Percentiles rank a stretch among this genome's conserved stretches.
These are phyloP conservation scores for Drosophila borborema DNA, from an alignment of 2,888 invertebrate genomes.

Conservation along the genomic window DNA sequence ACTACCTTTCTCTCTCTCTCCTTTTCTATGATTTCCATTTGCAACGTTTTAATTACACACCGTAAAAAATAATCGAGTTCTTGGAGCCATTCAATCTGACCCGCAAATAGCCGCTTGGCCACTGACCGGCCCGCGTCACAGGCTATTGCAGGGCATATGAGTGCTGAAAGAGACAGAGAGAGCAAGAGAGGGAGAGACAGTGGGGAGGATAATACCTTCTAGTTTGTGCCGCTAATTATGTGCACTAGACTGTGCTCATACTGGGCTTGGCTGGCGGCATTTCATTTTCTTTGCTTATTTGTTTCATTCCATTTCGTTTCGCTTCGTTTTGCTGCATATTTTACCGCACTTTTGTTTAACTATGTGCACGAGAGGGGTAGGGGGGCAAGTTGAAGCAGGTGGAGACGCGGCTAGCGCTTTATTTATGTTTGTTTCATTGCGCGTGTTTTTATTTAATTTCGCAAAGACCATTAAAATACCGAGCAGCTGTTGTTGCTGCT, in stretches of 20 bases:
- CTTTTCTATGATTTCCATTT: slow-evolving; percentile 13
- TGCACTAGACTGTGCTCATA: slow-evolving; percentile 73
- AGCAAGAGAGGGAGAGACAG: background rate
- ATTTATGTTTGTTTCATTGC: slow-evolving; percentile 66
- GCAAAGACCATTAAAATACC: slow-evolving; percentile 60
- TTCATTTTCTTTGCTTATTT: slow-evolving; percentile 52
- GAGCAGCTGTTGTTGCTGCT: slow-evolving; percentile 38
- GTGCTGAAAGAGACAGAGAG: background rate
- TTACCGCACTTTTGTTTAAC: slow-evolving; percentile 42
- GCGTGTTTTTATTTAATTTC: slow-evolving; percentile 79
- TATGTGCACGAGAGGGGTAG: background rate
- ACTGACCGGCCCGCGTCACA: slow-evolving; percentile 54
- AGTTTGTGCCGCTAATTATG: slow-evolving; percentile 64
- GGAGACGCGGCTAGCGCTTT: slow-evolving; percentile 34
- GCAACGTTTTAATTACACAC: slow-evolving; percentile 63
- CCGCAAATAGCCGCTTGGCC: slow-evolving; percentile 56
- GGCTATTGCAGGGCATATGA: background rate
- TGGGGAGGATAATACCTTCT: slow-evolving; percentile 22
- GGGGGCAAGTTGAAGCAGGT: too few species aligned
- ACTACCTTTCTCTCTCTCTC: background rate
- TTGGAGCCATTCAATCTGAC: slow-evolving; percentile 65
- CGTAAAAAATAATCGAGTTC: slow-evolving; percentile 79
- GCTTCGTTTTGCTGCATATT: slow-evolving; percentile 34
- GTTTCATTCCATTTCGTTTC: slow-evolving; percentile 49
- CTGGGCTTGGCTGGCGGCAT: slow-evolving; percentile 43